phyloP scores from a whole-genome alignment of 2,888 invertebrate species.

The Netelia virgata region DNA sequence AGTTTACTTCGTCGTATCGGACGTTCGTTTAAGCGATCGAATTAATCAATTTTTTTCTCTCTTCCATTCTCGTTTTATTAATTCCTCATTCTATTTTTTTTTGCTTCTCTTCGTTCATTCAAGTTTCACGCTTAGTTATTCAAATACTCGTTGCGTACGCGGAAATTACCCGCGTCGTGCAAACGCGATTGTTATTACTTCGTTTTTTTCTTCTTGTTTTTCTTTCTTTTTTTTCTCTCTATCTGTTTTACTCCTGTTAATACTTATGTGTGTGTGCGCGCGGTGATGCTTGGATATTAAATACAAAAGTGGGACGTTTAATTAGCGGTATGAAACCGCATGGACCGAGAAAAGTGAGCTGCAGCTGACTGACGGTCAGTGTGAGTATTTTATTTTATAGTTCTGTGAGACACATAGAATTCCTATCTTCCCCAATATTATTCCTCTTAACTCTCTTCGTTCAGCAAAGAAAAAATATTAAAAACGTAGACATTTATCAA shows the following conservation, averaged over 20 bases:
- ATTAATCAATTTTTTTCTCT: not conserved
- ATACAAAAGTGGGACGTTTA: constrained; percentile 47
- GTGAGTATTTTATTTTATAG: constrained; percentile 65
- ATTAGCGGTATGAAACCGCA: constrained; percentile 66
- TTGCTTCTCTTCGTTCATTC: not conserved
- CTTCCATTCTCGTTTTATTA: not conserved
- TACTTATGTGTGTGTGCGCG: constrained; percentile 25
- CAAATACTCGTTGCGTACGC: not conserved
- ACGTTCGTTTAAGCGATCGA: constrained; percentile 57
- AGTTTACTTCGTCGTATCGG: constrained; percentile 62
- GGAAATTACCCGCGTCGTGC: not conserved
- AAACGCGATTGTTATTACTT: not conserved
- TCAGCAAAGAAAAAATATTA: not conserved
- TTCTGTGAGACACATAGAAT: not conserved
- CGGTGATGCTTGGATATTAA: constrained; percentile 48
- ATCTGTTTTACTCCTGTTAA: not conserved
- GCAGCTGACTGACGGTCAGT: constrained; percentile 71
- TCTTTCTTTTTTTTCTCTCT: not conserved
- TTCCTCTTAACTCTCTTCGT: not conserved
- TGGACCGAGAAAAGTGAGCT: constrained; percentile 64
- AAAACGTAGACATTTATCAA: not conserved
- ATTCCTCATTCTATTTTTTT: not conserved
- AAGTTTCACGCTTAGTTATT: constrained; percentile 1
- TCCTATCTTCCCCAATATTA: not conserved
- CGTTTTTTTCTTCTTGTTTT: not conserved